Conservation (phyloP, 2,797 vertebrate genomes). For the Argentina silus region DNA sequence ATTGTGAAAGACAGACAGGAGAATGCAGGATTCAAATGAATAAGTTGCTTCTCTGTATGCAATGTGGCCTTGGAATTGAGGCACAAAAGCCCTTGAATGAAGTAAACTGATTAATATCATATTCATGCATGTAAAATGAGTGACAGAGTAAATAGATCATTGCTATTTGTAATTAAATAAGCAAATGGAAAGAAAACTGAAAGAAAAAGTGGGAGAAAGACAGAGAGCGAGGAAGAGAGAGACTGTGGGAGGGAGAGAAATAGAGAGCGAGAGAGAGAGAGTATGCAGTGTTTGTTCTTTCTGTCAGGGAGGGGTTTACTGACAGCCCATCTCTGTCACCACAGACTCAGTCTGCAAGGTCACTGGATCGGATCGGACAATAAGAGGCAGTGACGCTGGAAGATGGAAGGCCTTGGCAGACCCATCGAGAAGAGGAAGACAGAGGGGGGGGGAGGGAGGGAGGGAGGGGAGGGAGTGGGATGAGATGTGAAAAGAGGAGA, state of each 20-base stretch:
- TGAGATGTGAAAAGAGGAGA: neutral
- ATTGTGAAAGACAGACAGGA: neutral
- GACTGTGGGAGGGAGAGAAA: too few relatives aligned
- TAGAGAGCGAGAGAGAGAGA: too few relatives aligned
- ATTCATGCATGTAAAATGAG: neutral
- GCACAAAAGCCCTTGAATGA: neutral
- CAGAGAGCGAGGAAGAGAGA: too few relatives aligned
- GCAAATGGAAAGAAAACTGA: too few relatives aligned
- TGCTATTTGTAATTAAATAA: too few relatives aligned
- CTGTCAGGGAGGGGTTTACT: slow-evolving; percentile 1
- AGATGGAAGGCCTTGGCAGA: slow-evolving; percentile 34
- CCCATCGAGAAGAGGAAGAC: neutral
- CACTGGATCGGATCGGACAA: slow-evolving; percentile 26
- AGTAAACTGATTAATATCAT: neutral
- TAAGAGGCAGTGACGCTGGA: slow-evolving; percentile 18
- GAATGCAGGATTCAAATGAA: neutral
- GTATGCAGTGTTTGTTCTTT: neutral
- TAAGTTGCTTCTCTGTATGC: too few relatives aligned
- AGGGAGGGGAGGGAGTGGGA: neutral
- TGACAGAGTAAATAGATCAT: neutral
- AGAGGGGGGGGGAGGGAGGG: slow-evolving; percentile 6
- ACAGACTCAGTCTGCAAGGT: slow-evolving; percentile 19
- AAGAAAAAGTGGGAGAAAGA: too few relatives aligned
- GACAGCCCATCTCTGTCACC: neutral
- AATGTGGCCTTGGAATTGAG: too few relatives aligned